Evolutionary conservation across 1,140 invertebrate species (phyloP), one percentile per base, ranked within the genome.

Genomic region (Saccostrea echinata): DNA sequence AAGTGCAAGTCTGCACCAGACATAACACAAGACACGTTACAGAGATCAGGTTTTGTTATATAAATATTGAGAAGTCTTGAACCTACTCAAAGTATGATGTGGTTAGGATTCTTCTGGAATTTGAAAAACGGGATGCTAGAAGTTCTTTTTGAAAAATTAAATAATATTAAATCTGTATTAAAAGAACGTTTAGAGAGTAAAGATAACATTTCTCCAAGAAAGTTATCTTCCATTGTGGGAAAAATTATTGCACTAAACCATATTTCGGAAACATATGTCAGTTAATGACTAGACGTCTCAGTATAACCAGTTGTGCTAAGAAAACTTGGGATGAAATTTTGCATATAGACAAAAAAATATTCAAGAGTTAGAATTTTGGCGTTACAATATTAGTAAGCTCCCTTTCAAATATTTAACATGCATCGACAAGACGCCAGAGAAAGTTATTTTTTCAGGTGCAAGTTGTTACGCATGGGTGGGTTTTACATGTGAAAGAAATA

Each of bases 211-310:
- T 82, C 71, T 21, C 24, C 87, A 1, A 82, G 87, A 76, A 27
- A 85, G 12, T 53, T 85, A 16, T 84, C 55, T 24, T 81, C 30
- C 18, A 30, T 88, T 64, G 84, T 76, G 51, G 71, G 87, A 53
- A 86, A 88, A 52, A 88, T 86, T 51, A 86, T 86, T 53, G 82
- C 57, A 18, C 86, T 86, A 51, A 88, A 81, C 80, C 84, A 51
- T 55, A 68, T 12, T 84, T 88, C 16, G 88, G 84, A 68, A 88
- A 81, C 51, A 84, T 86, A 52, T 88, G 84, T 71, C 76, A 85
- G 16, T 61, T 83, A 24, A 88, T 88, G 88, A 84, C 80, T 18
- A 82, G 82, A 30, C 35, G 84, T 85, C 30, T 85, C 24, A 71
- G 30, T 61, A 85, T 88, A 18, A 21, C 64, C 21, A 52, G 82